Evolutionary conservation across 2,797 vertebrate genomes (phyloP).

Genomic region (Enoplosus armatus): DNA sequence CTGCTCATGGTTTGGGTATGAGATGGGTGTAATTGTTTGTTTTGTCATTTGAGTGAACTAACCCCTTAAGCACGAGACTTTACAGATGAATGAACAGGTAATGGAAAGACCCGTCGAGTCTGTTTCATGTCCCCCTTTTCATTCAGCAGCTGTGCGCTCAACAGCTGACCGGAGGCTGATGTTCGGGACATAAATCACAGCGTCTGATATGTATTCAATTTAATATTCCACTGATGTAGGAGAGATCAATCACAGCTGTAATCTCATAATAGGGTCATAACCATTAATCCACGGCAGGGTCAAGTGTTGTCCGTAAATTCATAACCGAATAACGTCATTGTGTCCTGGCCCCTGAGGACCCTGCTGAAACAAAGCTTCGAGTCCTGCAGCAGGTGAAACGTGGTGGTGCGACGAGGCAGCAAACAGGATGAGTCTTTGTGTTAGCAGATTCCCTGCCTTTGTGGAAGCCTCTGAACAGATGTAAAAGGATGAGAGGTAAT

Average conservation of each 20-base stretch:
- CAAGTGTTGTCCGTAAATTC: background rate
- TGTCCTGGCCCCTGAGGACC: background rate
- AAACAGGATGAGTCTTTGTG: slow-evolving; percentile 11
- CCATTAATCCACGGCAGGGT: background rate
- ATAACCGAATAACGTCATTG: background rate
- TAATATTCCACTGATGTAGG: slow-evolving; percentile 3
- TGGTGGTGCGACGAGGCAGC: background rate
- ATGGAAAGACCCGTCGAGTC: background rate
- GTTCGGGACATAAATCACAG: slow-evolving; percentile 4
- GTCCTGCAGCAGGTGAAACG: slow-evolving; percentile 21
- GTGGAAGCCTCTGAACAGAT: slow-evolving; percentile 53
- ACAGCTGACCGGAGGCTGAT: background rate
- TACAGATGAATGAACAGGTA: background rate
- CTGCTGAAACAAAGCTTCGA: slow-evolving; percentile 10
- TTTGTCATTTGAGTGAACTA: background rate
- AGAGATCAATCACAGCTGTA: slow-evolving; percentile 7
- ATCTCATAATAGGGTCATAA: slow-evolving; percentile 24
- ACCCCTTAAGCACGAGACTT: background rate
- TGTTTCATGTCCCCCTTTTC: background rate
- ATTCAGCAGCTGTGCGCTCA: background rate
- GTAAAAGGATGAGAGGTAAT: slow-evolving; percentile 48
- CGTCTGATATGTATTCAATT: background rate
- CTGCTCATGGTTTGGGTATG: background rate
- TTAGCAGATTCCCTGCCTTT: slow-evolving; percentile 18
- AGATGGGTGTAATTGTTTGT: background rate